These are phyloP conservation scores for Plectropomus leopardus DNA, from an alignment of 2,113 vertebrate species.

Conservation along the genomic window DNA sequence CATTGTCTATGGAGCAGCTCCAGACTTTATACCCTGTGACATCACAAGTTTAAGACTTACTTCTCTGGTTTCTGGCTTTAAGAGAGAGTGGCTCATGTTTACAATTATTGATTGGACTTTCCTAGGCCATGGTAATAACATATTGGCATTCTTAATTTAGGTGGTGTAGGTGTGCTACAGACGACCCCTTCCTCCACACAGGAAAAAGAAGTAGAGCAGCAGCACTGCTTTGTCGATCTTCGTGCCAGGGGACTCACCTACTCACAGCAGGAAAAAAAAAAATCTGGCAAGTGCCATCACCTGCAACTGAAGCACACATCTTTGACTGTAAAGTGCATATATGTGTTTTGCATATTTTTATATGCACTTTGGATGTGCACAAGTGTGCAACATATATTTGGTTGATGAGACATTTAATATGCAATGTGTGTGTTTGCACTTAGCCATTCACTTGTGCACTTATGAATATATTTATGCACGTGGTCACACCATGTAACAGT, in stretches of 20 bases:
- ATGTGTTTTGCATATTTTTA: background rate
- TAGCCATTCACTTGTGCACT: background rate
- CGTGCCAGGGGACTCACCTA: background rate
- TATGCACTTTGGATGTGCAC: background rate
- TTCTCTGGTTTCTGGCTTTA: no score
- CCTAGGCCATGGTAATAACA: no score
- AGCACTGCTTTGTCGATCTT: background rate
- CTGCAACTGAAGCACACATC: background rate
- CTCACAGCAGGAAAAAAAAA: background rate
- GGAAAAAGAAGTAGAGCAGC: background rate
- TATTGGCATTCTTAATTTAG: no score
- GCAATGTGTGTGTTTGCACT: background rate
- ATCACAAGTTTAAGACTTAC: no score
- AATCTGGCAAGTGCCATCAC: background rate
- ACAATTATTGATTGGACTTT: no score
- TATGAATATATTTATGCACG: slow-evolving; percentile 24
- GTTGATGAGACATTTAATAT: background rate
- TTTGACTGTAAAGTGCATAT: background rate
- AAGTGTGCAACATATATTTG: background rate
- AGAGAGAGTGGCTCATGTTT: no score
- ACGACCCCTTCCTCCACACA: background rate
- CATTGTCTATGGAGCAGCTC: no score
- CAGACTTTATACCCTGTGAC: no score
- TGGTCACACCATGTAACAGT: background rate
- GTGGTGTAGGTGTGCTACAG: no score